Conservation (phyloP, 1,140 invertebrate species). For the Antheraea pernyi region DNA sequence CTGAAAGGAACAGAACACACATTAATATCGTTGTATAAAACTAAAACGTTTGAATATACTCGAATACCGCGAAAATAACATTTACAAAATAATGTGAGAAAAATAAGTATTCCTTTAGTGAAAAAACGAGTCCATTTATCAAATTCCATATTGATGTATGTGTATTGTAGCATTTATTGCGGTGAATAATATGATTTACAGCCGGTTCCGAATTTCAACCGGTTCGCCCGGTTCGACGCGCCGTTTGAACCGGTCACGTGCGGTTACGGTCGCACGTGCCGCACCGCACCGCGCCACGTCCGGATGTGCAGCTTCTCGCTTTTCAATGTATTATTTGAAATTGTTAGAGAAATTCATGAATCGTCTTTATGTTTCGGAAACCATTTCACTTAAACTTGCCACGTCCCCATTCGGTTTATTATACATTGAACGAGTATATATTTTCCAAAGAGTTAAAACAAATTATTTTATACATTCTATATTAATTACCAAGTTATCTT, state of each 20-base stretch:
- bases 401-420: neutral
- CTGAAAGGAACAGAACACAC: no score
- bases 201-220: neutral
- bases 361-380: neutral
- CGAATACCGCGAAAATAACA: neutral
- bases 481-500: no score
- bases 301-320: conserved; percentile 7
- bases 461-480: no score
- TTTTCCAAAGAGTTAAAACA: neutral
- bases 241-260: conserved; percentile 1
- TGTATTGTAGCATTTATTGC: conserved; percentile 3
- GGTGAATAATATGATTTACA: conserved; percentile 3
- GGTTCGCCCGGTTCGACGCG: neutral
- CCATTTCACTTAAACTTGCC: neutral
- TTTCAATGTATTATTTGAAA: conserved; percentile 4
- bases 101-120: neutral
- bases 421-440: neutral
- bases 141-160: neutral
- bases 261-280: conserved; percentile 2
- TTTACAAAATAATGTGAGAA: neutral
- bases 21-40: no score
- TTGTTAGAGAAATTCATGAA: conserved; percentile 3
- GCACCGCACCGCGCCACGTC: neutral
- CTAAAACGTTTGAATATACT: neutral
- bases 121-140: neutral